Base-by-base conservation (phyloP, 1,140 invertebrate genomes). In the Lepidurus packardi region DNA sequence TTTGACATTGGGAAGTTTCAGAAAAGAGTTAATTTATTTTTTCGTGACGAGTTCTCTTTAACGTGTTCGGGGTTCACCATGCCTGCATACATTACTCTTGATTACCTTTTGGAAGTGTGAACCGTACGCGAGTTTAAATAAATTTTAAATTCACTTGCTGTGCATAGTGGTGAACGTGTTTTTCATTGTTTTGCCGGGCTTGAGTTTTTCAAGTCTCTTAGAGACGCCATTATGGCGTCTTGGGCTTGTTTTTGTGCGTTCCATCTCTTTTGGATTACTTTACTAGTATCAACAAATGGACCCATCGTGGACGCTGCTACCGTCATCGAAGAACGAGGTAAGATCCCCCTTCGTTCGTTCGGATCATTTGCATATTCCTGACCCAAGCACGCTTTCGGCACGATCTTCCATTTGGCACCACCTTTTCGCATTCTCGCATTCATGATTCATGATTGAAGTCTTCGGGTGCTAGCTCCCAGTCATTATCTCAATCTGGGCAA, bases 171-270 rank as follows among this genome's bases (percentile, higher is more conserved):
- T 65, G 53, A 65, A 21, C 53, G 53, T 65, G 53, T 16, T 7
- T n/a, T 65, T 65, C 13, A 65, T n/a, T 65, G 16, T 7, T 65
- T 65, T 16, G 16, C 53, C 9, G 53, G 53, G 53, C 53, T 65
- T 65, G 53, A 65, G 16, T 8, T 65, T 65, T 13, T 65, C 7
- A 47, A 47, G 53, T 65, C 21, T 65, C 6, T 5, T 5, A 65
- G 21, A 65, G 53, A 65, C 53, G 53, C 53, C 53, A 21, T 65
- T n/a, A 65, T 65, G 53, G 53, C 53, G 53, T 65, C 53, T 7
- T n/a, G 21, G 53, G 5, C 21, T 16, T 7, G 53, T 65, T 65
- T 65, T 65, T 65, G 53, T 65, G 53, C 53, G n/a, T 65, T 65
- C 21, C 53, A 65, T 65, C 16, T 21, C 53, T 9, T 65, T 65